Evolutionary conservation across 1,140 invertebrate genomes (phyloP).

Genomic region (Pseudachorutes palmiensis): DNA sequence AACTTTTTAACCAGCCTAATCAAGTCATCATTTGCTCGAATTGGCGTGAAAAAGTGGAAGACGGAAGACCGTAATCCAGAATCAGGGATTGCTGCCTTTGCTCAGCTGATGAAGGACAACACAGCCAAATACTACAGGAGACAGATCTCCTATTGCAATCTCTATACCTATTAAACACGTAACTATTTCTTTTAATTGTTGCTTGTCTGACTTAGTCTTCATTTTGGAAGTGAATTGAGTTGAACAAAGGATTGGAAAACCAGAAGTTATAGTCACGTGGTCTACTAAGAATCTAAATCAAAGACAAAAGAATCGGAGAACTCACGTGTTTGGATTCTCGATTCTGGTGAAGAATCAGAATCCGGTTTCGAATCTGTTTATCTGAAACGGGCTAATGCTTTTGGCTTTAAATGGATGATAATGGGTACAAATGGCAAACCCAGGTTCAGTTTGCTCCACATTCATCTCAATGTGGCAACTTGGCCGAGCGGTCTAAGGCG

Average conservation of each 20-base stretch:
- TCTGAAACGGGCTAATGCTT: not conserved
- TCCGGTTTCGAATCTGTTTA: not conserved
- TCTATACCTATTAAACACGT: not conserved
- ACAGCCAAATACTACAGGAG: too few species aligned
- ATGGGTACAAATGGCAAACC: too few species aligned
- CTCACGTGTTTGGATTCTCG: too few species aligned
- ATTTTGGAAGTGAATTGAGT: not conserved
- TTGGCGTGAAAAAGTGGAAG: not conserved
- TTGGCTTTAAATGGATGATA: too few species aligned
- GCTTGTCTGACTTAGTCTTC: not conserved
- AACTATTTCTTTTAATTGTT: not conserved
- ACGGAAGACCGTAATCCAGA: not conserved
- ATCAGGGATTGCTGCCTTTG: not conserved
- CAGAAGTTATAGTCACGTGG: not conserved
- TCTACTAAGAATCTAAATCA: conserved; percentile 10
- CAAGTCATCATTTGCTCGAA: not conserved
- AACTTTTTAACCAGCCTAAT: not conserved
- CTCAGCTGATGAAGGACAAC: not conserved
- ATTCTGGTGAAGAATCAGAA: not conserved
- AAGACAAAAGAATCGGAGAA: conserved; percentile 7
- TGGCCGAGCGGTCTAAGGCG: too few species aligned
- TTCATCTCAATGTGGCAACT: too few species aligned
- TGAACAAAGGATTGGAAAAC: too few species aligned
- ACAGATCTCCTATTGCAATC: not conserved
- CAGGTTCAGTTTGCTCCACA: too few species aligned